Base-by-base conservation (phyloP, 2,888 invertebrate genomes). In the Cosmorhoe ocellata region DNA sequence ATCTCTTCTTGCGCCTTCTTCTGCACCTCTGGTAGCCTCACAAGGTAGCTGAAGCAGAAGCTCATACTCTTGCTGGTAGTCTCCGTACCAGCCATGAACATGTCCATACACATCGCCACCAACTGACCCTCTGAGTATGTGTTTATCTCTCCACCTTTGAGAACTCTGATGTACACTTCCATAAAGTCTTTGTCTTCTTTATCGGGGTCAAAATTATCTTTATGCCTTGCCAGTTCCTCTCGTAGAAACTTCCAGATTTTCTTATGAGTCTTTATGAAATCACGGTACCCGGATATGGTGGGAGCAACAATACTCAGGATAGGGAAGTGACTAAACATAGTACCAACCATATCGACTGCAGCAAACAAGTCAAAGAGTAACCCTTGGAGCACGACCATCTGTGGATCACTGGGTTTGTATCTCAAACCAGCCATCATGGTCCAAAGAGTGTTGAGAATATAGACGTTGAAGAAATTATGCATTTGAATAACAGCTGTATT, bases 11-110 rank as follows among this genome's bases (percentile, higher is more conserved):
- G 95, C 0, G 95, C 95, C 67, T 93, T 94, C 59, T 79, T 91
- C 69, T 96, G 96, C 0, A 96, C 92, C 1, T 93, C 91, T 12
- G 94, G 95, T 64, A 94, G 91, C 11, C 94, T 83, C 3, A 95
- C 91, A 63, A 97, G 75, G 69, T 95, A 94, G 59, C 95, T 89
- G 64, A 96, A 95, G 51, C 94, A 92, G 69, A 96, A 96, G 22
- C 94, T 93, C 67, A 96, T 84, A 26, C 94, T 93, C 74, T 96
- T 96, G 42, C 93, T 94, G 0, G 96, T 96, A 0, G 97, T 97
- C 81, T 97, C 97, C 0, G 96, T 95, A 0, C 96, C 97, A 13
- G 96, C 97, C 91, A 96, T 93, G 66, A 97, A 97, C 91, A 97
- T 92, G 66, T 97, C 97, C 91, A 96, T 90, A 66, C 96, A 96